Percentiles rank a stretch among this genome's conserved stretches.
Conservation (phyloP, 2,113 vertebrate genomes). For the Dromas ardeola region DNA sequence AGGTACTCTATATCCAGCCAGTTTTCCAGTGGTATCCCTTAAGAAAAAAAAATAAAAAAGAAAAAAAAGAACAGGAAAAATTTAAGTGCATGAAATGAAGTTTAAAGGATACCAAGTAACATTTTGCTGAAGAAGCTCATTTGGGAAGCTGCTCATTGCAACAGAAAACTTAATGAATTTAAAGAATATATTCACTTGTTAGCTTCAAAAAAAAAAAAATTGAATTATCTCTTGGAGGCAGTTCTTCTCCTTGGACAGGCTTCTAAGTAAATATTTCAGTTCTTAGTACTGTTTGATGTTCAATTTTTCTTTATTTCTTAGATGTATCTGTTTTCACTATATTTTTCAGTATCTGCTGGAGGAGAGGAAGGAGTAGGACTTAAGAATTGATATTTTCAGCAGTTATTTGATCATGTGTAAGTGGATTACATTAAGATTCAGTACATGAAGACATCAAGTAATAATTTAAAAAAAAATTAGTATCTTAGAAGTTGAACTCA, state of each 20-base stretch:
- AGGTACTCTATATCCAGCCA: not conserved
- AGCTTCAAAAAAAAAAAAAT: not conserved
- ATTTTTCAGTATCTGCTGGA: not conserved
- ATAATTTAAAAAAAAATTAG: not conserved
- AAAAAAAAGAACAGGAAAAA: not conserved
- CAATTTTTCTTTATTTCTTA: not conserved
- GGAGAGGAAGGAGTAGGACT: not conserved
- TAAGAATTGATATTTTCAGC: not conserved
- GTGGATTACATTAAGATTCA: not conserved
- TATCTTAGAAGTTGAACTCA: not conserved
- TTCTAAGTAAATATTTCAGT: constrained; percentile 28
- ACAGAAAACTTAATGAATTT: not conserved
- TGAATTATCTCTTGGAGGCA: not conserved
- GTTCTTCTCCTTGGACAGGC: not conserved
- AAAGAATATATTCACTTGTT: not conserved
- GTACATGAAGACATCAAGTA: not conserved
- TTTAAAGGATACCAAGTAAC: not conserved
- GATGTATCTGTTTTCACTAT: not conserved
- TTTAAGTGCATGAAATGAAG: not conserved
- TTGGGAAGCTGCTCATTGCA: not conserved
- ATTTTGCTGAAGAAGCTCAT: not conserved
- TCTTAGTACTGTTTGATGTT: not conserved
- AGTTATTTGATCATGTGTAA: not conserved
- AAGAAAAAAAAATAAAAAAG: not conserved
- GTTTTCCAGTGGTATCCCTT: not conserved